phyloP scores from a whole-genome alignment of 2,797 vertebrate species.

The Anisognathus igniventris region DNA sequence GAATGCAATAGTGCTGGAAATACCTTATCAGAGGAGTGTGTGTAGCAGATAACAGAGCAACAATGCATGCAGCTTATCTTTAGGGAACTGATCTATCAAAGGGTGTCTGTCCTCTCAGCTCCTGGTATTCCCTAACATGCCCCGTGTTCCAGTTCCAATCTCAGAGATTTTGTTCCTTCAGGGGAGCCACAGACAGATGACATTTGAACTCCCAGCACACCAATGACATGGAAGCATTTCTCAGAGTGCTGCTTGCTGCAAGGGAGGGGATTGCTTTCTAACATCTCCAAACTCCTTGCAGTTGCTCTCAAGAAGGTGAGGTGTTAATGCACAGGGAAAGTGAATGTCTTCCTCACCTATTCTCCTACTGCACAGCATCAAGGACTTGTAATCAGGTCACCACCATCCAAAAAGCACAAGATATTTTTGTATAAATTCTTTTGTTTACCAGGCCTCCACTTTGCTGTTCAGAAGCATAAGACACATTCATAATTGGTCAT shows the following conservation, averaged over 20 bases:
- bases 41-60: background rate
- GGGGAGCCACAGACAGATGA: background rate
- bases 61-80: background rate
- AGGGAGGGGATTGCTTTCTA: background rate
- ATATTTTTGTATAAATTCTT: background rate
- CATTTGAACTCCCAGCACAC: background rate
- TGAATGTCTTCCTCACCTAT: background rate
- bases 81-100: background rate
- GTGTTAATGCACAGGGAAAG: background rate
- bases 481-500: background rate
- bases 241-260: background rate
- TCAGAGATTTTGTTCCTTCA: background rate
- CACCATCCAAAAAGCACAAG: accelerated
- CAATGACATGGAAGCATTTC: background rate
- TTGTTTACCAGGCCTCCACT: background rate
- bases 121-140: background rate
- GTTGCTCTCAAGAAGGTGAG: background rate
- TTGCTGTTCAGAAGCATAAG: background rate
- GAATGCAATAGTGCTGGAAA: constrained; percentile 5
- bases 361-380: background rate
- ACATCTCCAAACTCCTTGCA: background rate
- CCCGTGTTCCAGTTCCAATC: background rate
- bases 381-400: background rate
- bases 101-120: background rate
- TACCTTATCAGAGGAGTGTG: background rate